These are phyloP conservation scores for Wiebesia pumilae DNA, from an alignment of 1,140 invertebrate genomes.

Conservation along the genomic window DNA sequence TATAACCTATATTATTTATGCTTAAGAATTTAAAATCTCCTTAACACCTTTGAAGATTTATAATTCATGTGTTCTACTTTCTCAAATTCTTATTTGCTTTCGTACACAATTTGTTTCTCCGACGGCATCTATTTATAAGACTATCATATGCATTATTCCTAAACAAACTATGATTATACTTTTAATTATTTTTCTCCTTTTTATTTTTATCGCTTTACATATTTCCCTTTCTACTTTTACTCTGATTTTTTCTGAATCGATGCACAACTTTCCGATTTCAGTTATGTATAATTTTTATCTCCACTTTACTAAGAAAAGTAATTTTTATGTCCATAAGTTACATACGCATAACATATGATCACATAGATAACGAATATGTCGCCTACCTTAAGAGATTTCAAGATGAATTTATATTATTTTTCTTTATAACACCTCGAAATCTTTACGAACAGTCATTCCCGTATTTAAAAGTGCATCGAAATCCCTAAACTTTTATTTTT, in stretches of 20 bases:
- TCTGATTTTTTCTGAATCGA: not conserved
- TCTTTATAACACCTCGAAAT: not conserved
- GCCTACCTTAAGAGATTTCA: not conserved
- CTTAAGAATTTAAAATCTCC: conserved; percentile 30
- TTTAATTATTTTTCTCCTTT: conserved; percentile 7
- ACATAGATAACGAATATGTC: not conserved
- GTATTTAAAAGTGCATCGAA: conserved; percentile 15
- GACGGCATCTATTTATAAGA: conserved; percentile 25
- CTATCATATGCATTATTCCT: not conserved
- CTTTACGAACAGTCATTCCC: conserved; percentile 4
- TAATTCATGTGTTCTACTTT: not conserved
- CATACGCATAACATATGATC: not conserved
- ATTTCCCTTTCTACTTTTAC: not conserved
- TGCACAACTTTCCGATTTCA: not conserved
- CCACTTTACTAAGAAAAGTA: not conserved
- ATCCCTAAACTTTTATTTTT: not conserved
- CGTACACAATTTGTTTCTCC: not conserved
- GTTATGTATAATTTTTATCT: not conserved
- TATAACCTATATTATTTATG: conserved; percentile 7
- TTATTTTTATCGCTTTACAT: not conserved
- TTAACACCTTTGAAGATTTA: not conserved
- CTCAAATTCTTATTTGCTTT: not conserved
- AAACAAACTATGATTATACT: conserved; percentile 25
- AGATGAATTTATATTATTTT: not conserved
- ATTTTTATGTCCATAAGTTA: not conserved